These are phyloP conservation scores for Microcebus griseorufus DNA, from an alignment of 2,113 vertebrate species.

Conservation along the genomic window DNA sequence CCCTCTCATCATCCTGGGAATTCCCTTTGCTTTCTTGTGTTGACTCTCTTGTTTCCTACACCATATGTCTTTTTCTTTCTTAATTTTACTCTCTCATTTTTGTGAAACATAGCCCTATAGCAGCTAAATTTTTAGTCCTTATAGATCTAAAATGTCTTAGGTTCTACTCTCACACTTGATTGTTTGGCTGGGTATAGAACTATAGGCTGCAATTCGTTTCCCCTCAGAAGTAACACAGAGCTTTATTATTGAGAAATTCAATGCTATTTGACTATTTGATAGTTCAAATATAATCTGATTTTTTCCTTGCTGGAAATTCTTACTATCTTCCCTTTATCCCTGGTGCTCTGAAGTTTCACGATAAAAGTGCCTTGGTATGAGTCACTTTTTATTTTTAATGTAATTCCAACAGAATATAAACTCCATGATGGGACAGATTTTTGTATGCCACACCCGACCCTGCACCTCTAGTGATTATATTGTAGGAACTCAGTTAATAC, in stretches of 20 bases:
- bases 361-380: neutral
- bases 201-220: neutral
- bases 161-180: neutral
- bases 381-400: neutral
- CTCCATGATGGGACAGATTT: neutral
- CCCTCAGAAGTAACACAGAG: neutral
- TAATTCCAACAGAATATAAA: neutral
- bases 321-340: neutral
- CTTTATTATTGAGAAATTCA: neutral
- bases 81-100: neutral
- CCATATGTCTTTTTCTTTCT: neutral
- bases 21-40: neutral
- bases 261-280: neutral
- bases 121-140: neutral
- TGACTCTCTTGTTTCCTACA: neutral
- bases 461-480: too few relatives aligned
- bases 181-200: neutral
- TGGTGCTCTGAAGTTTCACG: conserved; percentile 14
- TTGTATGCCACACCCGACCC: neutral
- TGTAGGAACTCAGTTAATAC: neutral
- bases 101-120: neutral
- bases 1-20: neutral
- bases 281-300: neutral
- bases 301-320: neutral
- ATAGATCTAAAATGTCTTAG: neutral